Percentiles rank a stretch among this genome's conserved stretches.
These are phyloP conservation scores for Onthophagus sagittarius DNA, from an alignment of 2,888 invertebrate species.

Conservation along the genomic window DNA sequence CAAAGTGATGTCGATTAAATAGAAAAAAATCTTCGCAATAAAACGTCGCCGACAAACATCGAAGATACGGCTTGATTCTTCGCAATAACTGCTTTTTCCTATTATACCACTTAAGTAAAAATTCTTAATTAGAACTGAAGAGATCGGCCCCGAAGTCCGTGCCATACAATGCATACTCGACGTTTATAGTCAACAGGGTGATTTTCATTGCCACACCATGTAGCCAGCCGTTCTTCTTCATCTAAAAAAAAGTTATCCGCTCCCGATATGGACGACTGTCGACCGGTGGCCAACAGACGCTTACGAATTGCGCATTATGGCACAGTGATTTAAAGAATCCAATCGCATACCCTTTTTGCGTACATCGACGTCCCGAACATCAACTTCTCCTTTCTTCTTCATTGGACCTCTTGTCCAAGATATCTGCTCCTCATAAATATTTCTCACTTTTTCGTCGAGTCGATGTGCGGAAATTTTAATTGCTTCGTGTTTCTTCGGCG, in stretches of 20 bases:
- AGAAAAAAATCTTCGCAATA: background rate
- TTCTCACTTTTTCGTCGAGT: constrained; percentile 28
- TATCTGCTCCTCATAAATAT: constrained; percentile 24
- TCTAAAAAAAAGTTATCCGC: constrained; percentile 15
- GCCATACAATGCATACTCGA: background rate
- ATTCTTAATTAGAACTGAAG: background rate
- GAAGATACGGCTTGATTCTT: background rate
- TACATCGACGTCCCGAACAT: background rate
- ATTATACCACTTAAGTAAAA: background rate
- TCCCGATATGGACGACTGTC: constrained; percentile 10
- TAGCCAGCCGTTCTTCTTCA: background rate
- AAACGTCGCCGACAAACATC: background rate
- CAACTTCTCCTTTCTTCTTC: background rate
- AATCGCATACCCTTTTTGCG: constrained; percentile 27
- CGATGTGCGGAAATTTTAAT: constrained; percentile 24
- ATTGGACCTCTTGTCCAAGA: background rate
- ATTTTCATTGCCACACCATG: background rate
- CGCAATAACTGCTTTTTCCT: background rate
- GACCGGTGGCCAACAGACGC: constrained; percentile 28
- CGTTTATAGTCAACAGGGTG: background rate
- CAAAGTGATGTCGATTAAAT: background rate
- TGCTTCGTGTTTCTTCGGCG: constrained; percentile 9
- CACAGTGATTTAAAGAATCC: constrained; percentile 30
- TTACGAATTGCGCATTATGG: constrained; percentile 42
- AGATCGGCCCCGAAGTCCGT: background rate